Percentiles rank a stretch among this genome's conserved stretches.
Conservation (phyloP, 35 echinoderm and acorn worm species). For the Stichopus chloronotus region DNA sequence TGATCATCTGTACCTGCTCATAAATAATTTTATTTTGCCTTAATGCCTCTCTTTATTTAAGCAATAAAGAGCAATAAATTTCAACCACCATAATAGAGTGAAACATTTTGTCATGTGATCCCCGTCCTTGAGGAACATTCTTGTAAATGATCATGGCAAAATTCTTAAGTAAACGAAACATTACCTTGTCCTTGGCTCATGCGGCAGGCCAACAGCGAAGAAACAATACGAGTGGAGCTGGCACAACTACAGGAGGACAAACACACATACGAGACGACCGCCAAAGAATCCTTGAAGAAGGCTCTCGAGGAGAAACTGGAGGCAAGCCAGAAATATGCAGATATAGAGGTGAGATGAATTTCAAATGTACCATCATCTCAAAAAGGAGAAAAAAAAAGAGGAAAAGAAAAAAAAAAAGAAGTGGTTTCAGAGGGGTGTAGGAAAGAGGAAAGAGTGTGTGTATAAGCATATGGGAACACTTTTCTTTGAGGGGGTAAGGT, state of each 20-base stretch:
- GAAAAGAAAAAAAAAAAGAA: background rate
- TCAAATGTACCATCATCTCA: background rate
- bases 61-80: no score
- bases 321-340: conserved; percentile 85
- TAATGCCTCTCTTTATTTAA: no score
- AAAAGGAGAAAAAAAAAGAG: background rate
- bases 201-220: conserved; percentile 87
- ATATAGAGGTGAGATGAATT: conserved; percentile 80
- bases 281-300: conserved; percentile 92
- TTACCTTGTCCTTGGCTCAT: background rate
- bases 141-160: no score
- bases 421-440: background rate
- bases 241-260: conserved; percentile 96
- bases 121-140: no score
- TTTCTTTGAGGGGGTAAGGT: background rate
- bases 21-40: no score
- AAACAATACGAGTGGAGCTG: conserved; percentile 94
- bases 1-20: no score
- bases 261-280: conserved; percentile 90
- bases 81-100: no score
- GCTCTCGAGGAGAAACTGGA: conserved; percentile 96
- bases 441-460: background rate
- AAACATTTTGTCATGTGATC: no score
- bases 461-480: background rate
- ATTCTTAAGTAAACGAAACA: no score